phyloP scores from a whole-genome alignment of 2,113 vertebrate genomes.

The Muscicapa adusta region DNA sequence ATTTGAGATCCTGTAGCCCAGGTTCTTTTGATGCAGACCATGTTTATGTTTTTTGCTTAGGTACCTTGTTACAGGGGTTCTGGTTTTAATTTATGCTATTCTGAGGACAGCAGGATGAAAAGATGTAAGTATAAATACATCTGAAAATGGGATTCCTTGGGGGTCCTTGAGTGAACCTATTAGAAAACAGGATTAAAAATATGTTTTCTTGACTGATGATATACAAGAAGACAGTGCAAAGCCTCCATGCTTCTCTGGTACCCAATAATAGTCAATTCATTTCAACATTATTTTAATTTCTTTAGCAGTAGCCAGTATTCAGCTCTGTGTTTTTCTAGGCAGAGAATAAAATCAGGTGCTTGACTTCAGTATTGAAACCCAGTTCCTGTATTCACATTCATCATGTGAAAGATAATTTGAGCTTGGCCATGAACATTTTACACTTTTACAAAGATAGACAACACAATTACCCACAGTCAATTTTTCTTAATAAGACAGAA shows the following conservation, averaged over 20 bases:
- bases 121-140: neutral
- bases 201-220: neutral
- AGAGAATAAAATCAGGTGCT: neutral
- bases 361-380: neutral
- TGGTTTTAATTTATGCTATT: neutral
- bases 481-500: neutral
- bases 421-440: neutral
- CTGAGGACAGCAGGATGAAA: neutral
- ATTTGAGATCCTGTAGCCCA: neutral
- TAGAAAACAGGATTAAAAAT: neutral
- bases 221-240: neutral
- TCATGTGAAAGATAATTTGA: conserved; percentile 5
- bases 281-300: neutral
- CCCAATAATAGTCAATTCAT: neutral
- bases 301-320: neutral
- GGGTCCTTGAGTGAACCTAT: neutral
- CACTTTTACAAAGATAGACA: neutral
- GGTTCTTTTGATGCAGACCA: neutral
- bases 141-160: neutral
- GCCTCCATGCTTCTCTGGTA: neutral
- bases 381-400: neutral
- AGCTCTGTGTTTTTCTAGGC: neutral
- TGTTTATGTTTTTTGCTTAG: neutral
- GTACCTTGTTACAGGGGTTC: neutral
- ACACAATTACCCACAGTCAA: neutral